These are phyloP conservation scores for Nineta flava DNA, from an alignment of 2,888 invertebrate genomes.

Conservation along the genomic window DNA sequence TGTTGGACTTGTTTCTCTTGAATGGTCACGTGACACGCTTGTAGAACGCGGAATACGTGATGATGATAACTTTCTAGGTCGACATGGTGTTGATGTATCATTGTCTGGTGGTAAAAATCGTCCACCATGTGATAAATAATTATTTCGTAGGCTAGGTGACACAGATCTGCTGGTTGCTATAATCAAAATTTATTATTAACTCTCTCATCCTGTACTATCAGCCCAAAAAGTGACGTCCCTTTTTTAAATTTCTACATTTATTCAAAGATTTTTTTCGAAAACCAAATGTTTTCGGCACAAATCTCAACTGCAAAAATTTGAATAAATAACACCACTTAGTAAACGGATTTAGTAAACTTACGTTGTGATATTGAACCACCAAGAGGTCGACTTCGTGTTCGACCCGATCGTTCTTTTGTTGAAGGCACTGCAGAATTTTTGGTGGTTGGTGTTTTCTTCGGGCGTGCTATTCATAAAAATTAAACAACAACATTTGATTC, in stretches of 20 bases:
- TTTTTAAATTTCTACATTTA: too few species aligned
- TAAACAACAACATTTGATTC: not conserved
- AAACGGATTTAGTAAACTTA: conserved; percentile 38
- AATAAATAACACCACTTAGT: not conserved
- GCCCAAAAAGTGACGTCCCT: too few species aligned
- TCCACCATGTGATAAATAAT: conserved; percentile 50
- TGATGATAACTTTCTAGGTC: conserved; percentile 42
- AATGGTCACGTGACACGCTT: conserved; percentile 45
- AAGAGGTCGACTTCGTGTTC: conserved; percentile 46
- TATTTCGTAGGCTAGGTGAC: conserved; percentile 76
- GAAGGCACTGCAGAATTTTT: conserved; percentile 32
- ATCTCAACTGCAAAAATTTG: not conserved
- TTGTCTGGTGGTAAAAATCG: conserved; percentile 18
- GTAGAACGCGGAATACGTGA: conserved; percentile 57
- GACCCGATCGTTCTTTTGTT: conserved; percentile 41
- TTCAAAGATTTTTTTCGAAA: too few species aligned
- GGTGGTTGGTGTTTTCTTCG: conserved; percentile 36
- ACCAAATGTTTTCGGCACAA: too few species aligned
- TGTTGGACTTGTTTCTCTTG: conserved; percentile 27
- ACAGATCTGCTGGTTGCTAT: conserved; percentile 84
- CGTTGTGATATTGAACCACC: conserved; percentile 88
- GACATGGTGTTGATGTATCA: conserved; percentile 18
- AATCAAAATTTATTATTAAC: conserved; percentile 11
- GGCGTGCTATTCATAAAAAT: conserved; percentile 35
- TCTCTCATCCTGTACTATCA: not conserved